Evolutionary conservation across 2,797 vertebrate genomes (phyloP).

Genomic region (Enteromius argenteus): DNA sequence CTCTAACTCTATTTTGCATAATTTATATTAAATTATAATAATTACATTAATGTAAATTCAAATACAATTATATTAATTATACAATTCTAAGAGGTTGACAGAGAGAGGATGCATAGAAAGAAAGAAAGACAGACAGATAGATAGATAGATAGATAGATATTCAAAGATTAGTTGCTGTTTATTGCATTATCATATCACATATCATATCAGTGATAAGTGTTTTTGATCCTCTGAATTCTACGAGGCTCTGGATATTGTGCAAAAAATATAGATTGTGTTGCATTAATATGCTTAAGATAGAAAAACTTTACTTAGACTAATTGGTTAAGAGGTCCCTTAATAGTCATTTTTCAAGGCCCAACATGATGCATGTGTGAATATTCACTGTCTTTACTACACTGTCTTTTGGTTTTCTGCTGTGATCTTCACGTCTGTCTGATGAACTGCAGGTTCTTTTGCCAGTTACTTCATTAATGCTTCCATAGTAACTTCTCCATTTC

Average conservation of each 20-base stretch:
- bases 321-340: neutral
- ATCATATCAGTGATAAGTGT: neutral
- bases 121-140: too few relatives aligned
- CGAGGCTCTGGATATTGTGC: neutral
- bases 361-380: neutral
- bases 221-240: neutral
- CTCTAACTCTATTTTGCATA: neutral
- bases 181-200: neutral
- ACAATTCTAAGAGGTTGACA: neutral
- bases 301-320: neutral
- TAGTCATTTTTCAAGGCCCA: neutral
- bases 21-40: neutral
- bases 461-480: constrained; percentile 6
- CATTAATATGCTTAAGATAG: neutral
- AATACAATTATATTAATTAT: neutral
- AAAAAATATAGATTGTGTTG: neutral
- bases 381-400: neutral
- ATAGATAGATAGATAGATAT: too few relatives aligned
- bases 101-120: neutral
- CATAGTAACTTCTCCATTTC: constrained; percentile 4
- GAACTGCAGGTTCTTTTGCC: neutral
- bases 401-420: neutral
- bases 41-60: neutral
- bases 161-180: neutral
- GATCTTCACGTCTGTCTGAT: neutral